These are phyloP conservation scores for Neelides sp. DNA, from an alignment of 1,140 invertebrate species.

Conservation along the genomic window DNA sequence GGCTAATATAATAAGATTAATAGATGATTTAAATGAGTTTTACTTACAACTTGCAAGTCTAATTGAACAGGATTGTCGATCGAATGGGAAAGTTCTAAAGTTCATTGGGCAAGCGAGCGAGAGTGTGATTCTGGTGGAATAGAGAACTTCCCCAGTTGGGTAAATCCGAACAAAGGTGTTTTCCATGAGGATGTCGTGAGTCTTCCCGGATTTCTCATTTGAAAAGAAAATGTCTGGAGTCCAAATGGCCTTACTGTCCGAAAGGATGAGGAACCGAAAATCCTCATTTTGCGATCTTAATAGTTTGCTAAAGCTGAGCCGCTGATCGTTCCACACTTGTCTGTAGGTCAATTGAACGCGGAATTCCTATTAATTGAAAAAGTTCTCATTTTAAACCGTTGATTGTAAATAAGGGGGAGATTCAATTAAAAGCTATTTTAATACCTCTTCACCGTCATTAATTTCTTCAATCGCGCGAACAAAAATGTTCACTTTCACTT, in stretches of 20 bases:
- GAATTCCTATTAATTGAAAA: no score
- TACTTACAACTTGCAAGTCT: slow-evolving; percentile 40
- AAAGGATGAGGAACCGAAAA: slow-evolving; percentile 9
- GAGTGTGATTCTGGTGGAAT: slow-evolving; percentile 30
- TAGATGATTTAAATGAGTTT: no score
- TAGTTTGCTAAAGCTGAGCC: neutral
- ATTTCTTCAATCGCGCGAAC: no score
- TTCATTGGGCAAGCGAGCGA: slow-evolving; percentile 42
- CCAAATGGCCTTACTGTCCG: slow-evolving; percentile 7
- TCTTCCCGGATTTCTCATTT: slow-evolving; percentile 16
- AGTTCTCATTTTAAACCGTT: no score
- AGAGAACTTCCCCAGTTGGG: slow-evolving; percentile 16
- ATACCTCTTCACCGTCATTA: no score
- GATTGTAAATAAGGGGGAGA: no score
- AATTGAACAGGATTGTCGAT: slow-evolving; percentile 36
- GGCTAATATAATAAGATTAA: no score
- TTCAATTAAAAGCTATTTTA: no score
- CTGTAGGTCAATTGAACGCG: slow-evolving; percentile 18
- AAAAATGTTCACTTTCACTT: no score
- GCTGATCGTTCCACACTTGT: slow-evolving; percentile 18
- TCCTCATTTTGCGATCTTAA: neutral
- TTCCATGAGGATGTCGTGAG: slow-evolving; percentile 17
- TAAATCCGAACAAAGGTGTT: slow-evolving; percentile 20
- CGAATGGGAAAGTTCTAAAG: slow-evolving; percentile 42
- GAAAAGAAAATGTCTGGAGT: slow-evolving; percentile 21